These are phyloP conservation scores for Alexandromys fortis DNA, from an alignment of 2,113 vertebrate species.

Conservation along the genomic window DNA sequence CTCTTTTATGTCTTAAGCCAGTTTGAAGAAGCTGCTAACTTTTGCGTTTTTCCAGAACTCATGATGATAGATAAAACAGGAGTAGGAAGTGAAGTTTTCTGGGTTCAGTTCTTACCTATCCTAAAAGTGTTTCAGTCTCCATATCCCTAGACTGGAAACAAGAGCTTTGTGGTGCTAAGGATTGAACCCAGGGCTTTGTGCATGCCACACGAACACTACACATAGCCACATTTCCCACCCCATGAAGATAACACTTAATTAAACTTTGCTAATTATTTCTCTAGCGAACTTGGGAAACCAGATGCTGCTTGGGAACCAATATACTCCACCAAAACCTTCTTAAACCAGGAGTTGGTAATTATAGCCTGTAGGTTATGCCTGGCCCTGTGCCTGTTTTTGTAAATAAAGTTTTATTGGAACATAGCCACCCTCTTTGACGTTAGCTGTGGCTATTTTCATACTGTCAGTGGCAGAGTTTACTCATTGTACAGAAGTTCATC, in stretches of 20 bases:
- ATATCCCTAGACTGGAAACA: constrained; percentile 43
- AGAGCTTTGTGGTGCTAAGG: not conserved
- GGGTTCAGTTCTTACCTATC: constrained; percentile 19
- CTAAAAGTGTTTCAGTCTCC: constrained; percentile 35
- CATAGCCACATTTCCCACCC: not conserved
- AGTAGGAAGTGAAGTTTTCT: constrained; percentile 33
- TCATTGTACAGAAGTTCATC: constrained; percentile 27
- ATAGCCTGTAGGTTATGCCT: not conserved
- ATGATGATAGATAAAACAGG: constrained; percentile 25
- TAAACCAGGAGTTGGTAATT: not conserved
- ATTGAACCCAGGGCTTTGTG: not conserved
- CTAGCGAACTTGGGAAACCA: not conserved
- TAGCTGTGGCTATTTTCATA: constrained; percentile 16
- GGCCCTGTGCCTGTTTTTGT: constrained; percentile 45
- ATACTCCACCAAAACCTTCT: constrained; percentile 38
- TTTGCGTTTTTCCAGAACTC: constrained; percentile 40
- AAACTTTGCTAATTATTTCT: constrained; percentile 59
- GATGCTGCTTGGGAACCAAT: constrained; percentile 35
- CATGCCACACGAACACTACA: not conserved
- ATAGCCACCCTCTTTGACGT: constrained; percentile 1
- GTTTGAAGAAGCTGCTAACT: constrained; percentile 43
- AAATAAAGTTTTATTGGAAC: constrained; percentile 67
- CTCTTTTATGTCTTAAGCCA: constrained; percentile 17
- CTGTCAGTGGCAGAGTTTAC: not conserved
- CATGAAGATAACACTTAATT: constrained; percentile 45